Percentiles rank a stretch among this genome's conserved stretches.
These are phyloP conservation scores for Choristoneura rosaceana DNA, from an alignment of 2,888 invertebrate species.

Conservation along the genomic window DNA sequence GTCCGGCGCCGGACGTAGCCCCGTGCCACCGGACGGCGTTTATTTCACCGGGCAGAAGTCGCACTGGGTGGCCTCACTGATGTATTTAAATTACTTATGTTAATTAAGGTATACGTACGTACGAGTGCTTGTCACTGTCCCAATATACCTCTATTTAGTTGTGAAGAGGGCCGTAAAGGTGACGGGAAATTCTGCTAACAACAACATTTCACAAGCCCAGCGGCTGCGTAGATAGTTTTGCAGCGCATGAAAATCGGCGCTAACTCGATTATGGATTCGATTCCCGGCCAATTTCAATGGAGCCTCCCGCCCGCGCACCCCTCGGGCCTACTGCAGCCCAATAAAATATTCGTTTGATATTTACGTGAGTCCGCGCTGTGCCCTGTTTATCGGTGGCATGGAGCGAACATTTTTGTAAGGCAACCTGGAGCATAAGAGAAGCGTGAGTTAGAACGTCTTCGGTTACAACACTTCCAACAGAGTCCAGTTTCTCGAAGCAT, in stretches of 20 bases:
- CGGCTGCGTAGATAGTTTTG: conserved; percentile 4
- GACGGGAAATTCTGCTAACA: not conserved
- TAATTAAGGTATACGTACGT: too few species aligned
- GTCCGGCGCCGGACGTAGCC: too few species aligned
- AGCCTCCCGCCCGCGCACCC: not conserved
- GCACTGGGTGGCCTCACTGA: not conserved
- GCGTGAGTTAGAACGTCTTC: too few species aligned
- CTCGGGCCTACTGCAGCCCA: not conserved
- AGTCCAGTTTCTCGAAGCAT: too few species aligned
- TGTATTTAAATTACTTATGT: too few species aligned
- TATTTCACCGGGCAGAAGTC: not conserved
- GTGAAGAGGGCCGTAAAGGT: too few species aligned
- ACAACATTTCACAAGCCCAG: not conserved
- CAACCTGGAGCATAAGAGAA: too few species aligned
- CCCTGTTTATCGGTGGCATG: not conserved
- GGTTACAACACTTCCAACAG: too few species aligned
- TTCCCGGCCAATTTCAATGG: conserved; percentile 31
- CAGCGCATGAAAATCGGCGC: not conserved
- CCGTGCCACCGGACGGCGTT: not conserved
- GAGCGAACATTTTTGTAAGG: too few species aligned
- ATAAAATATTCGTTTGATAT: conserved; percentile 11
- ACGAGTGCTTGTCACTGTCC: too few species aligned
- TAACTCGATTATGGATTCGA: conserved; percentile 33
- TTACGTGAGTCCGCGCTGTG: not conserved
- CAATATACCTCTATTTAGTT: too few species aligned